A percentile compares a stretch with the other conserved stretches of the same genome.
Conservation (phyloP, 92 coral and sea anemone species). For the Porites evermanni region DNA sequence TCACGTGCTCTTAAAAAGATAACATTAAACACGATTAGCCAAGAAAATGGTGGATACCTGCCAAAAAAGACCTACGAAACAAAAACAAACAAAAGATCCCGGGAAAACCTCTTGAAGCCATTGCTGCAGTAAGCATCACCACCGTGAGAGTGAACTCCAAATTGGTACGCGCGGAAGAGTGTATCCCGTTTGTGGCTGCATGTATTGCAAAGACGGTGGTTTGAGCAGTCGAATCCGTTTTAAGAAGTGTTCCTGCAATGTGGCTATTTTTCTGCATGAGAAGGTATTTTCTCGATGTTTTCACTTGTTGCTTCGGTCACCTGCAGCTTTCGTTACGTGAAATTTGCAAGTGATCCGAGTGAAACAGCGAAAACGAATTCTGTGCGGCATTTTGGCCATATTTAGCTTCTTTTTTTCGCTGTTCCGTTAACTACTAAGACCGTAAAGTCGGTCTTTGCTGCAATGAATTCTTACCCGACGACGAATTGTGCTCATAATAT, state of each 20-base stretch:
- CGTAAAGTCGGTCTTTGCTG: background rate
- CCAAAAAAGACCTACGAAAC: conserved; percentile 27
- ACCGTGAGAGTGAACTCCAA: background rate
- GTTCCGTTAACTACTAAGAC: background rate
- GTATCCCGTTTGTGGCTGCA: background rate
- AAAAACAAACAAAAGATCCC: conserved; percentile 29
- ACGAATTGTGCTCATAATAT: background rate
- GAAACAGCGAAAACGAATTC: background rate
- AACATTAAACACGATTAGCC: conserved; percentile 33
- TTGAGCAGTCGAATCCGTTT: background rate
- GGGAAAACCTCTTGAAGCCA: conserved; percentile 5
- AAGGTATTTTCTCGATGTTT: conserved; percentile 32
- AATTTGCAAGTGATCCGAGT: background rate
- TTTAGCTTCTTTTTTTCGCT: background rate
- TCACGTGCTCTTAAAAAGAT: conserved; percentile 29
- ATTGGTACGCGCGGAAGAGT: background rate
- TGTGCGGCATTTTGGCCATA: background rate
- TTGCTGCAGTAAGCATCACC: background rate
- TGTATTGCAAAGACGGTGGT: background rate
- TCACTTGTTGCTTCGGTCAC: conserved; percentile 50
- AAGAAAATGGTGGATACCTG: conserved; percentile 33
- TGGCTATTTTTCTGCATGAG: conserved; percentile 55
- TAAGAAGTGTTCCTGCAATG: background rate
- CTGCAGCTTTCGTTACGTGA: conserved; percentile 11
- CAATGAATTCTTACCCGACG: background rate